Evolutionary conservation across 2,797 vertebrate species (phyloP).

Genomic region (Scolopax rusticola): DNA sequence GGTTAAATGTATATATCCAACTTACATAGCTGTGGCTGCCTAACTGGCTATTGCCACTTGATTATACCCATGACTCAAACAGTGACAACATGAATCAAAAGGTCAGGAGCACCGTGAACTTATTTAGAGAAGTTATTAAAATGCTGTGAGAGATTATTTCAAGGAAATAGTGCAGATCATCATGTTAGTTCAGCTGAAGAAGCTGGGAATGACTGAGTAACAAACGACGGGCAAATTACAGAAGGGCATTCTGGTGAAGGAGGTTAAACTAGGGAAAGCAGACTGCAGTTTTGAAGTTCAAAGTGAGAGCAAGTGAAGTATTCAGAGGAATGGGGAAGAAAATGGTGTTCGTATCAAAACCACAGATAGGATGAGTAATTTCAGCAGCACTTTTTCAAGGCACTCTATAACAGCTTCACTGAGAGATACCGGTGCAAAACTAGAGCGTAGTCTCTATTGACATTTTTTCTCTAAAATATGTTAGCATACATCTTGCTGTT

Average conservation of each 20-base stretch:
- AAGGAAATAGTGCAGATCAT: neutral
- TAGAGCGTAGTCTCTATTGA: neutral
- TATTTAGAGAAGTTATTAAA: neutral
- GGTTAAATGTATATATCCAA: neutral
- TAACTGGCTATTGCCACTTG: neutral
- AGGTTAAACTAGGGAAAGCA: neutral
- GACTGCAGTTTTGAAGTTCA: neutral
- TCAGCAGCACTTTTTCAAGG: neutral
- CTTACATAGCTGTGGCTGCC: neutral
- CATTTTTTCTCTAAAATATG: neutral
- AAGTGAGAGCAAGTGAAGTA: neutral
- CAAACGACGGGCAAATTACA: neutral
- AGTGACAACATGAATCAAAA: rapidly evolving
- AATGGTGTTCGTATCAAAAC: neutral
- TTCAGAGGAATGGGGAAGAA: neutral
- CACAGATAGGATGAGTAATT: neutral
- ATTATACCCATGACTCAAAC: neutral
- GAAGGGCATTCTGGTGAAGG: neutral
- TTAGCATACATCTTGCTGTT: neutral
- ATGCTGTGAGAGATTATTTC: neutral
- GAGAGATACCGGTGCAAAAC: neutral
- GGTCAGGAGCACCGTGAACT: neutral
- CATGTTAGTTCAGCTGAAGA: neutral
- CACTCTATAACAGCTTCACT: neutral
- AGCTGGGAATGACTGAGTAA: neutral